These are phyloP conservation scores for Microtus californicus DNA, from an alignment of 2,797 vertebrate species.

Conservation along the genomic window DNA sequence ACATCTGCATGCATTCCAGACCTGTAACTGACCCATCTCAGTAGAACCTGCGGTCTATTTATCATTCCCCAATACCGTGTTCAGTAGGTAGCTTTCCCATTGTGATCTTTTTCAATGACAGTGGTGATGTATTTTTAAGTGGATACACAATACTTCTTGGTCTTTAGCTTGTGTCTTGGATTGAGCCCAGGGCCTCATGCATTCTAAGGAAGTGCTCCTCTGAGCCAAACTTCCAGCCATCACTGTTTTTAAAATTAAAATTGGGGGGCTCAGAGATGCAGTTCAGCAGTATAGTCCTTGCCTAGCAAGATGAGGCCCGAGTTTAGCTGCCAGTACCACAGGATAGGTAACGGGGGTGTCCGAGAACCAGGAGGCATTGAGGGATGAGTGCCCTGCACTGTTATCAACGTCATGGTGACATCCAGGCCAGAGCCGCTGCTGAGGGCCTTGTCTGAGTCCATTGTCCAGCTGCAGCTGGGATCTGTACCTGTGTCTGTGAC, in stretches of 20 bases:
- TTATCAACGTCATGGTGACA: too few species aligned
- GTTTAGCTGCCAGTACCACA: background rate
- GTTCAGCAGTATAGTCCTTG: background rate
- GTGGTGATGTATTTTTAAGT: constrained; percentile 34
- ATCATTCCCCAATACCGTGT: background rate
- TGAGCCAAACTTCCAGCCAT: background rate
- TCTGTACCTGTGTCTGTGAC: too few species aligned
- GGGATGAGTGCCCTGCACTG: too few species aligned
- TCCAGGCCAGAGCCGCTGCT: too few species aligned
- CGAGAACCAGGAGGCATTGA: too few species aligned
- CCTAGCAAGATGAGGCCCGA: background rate
- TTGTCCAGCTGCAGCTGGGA: too few species aligned
- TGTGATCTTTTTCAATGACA: background rate
- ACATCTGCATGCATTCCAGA: background rate
- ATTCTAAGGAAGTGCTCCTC: background rate
- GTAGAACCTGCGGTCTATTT: background rate
- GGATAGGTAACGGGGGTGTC: too few species aligned
- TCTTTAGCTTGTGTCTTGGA: background rate
- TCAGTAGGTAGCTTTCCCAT: background rate
- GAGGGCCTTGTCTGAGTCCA: too few species aligned
- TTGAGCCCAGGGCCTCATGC: background rate
- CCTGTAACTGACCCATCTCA: background rate
- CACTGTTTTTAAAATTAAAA: background rate
- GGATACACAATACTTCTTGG: background rate
- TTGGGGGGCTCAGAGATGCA: background rate